Base-by-base conservation (phyloP, 2,797 vertebrate species). In the Acipenser transmontanus region DNA sequence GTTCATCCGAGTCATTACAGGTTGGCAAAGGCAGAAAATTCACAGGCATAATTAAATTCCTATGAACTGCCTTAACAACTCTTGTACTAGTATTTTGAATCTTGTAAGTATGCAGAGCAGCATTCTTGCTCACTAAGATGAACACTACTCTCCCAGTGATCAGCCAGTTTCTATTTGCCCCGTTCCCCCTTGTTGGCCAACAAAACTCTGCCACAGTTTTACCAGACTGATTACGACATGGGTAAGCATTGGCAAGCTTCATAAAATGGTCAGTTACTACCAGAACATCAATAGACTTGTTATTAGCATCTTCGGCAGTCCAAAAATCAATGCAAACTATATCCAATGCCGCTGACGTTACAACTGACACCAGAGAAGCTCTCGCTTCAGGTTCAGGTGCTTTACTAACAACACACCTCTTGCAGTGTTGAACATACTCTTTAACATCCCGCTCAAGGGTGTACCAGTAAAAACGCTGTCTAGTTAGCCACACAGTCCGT, bases 211-310 rank as follows among this genome's bases (percentile, higher is more conserved):
- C 63, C 7, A 70, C 66, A 0, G 56, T 17, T 8, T 70, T 69
- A 1, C 65, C 70, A 2, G 69, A 71, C 47, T 75, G 74, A 13
- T 75, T 68, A 11, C 47, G 61, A 17, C 70, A 78, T 1, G 49
- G 11, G 6, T 54, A 74, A 0, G 68, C 68, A 10, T 68, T 68
- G 0, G 69, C 65, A 1, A 73, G 12, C 49, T 73, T 74, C 0
- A 66, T 74, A 2, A 77, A 79, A 47, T 74, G 59, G 14, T 74
- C 75, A 7, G 75, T 71, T 0, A 75, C 52, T 1, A 76, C 63
- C 0, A 79, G 47, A 0, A 75, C 63, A 14, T 79, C 69, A 0
- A 73, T 14, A 0, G 68, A 68, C 12, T 61, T 71, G 8, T 71
- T 69, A 2, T 59, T 60, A 0, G 14, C 17, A 60, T 68, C 64